Evolutionary conservation across 2,113 vertebrate genomes (phyloP).

Genomic region (Taurulus bubalis): DNA sequence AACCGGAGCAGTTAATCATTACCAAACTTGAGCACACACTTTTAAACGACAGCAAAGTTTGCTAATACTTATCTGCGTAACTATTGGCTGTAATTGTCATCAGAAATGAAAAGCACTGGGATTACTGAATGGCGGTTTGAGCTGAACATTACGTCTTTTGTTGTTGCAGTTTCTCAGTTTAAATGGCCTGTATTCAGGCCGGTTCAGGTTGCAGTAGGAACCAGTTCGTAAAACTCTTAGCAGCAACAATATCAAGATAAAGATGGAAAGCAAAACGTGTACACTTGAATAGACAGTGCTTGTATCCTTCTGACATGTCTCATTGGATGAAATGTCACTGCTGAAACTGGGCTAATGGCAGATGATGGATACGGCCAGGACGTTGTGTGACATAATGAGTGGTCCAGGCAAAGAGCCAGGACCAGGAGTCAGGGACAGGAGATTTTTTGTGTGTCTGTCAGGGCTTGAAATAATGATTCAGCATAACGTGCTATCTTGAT

Average conservation of each 20-base stretch:
- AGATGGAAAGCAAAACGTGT: slow-evolving; percentile 3
- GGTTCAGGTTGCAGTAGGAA: background rate
- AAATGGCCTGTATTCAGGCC: slow-evolving; percentile 5
- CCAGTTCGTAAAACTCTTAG: slow-evolving; percentile 5
- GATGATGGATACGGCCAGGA: slow-evolving; percentile 32
- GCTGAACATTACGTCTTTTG: background rate
- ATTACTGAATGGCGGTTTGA: background rate
- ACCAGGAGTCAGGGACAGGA: slow-evolving; percentile 42
- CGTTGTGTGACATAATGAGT: slow-evolving; percentile 49
- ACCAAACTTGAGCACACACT: slow-evolving; percentile 8
- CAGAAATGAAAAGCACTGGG: background rate
- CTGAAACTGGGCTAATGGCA: slow-evolving; percentile 44
- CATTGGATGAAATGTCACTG: slow-evolving; percentile 25
- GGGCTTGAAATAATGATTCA: slow-evolving; percentile 38
- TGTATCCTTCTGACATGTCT: slow-evolving; percentile 18
- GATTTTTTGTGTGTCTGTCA: slow-evolving; percentile 30
- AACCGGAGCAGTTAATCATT: slow-evolving; percentile 30
- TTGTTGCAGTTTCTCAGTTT: background rate
- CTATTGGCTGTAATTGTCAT: background rate
- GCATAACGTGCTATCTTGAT: slow-evolving; percentile 18
- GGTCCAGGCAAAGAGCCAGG: slow-evolving; percentile 34
- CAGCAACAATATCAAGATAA: background rate
- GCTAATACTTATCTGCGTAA: background rate
- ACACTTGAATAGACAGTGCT: slow-evolving; percentile 2
- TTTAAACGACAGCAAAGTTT: background rate